Conservation (phyloP, 2,113 vertebrate species). For the Meriones unguiculatus region DNA sequence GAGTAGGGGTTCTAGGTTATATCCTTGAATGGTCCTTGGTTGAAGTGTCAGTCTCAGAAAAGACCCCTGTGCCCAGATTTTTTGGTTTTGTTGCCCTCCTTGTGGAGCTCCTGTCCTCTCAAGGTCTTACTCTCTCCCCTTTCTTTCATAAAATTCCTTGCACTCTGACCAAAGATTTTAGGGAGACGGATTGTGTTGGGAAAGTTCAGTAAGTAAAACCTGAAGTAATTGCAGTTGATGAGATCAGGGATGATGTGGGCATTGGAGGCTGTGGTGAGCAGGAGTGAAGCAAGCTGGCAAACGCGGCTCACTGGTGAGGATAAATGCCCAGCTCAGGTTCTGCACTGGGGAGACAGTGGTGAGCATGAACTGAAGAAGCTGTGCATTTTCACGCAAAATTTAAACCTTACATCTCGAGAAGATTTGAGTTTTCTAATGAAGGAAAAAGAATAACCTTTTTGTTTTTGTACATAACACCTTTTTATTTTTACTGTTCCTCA, state of each 20-base stretch:
- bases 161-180: not conserved
- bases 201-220: not conserved
- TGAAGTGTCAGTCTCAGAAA: too few relatives aligned
- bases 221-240: not conserved
- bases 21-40: too few relatives aligned
- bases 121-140: too few relatives aligned
- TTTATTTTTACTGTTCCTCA: not conserved
- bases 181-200: not conserved
- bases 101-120: too few relatives aligned
- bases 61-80: too few relatives aligned
- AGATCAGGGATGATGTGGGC: not conserved
- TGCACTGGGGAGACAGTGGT: not conserved
- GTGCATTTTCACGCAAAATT: not conserved
- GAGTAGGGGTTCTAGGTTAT: too few relatives aligned
- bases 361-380: not conserved
- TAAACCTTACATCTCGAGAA: not conserved
- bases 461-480: not conserved
- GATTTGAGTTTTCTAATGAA: constrained; percentile 19
- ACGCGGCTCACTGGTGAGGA: not conserved
- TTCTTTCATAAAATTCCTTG: too few relatives aligned
- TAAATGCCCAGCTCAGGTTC: not conserved
- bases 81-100: too few relatives aligned
- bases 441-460: not conserved
- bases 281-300: not conserved
- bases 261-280: not conserved